Percentiles rank a stretch among this genome's conserved stretches.
These are phyloP conservation scores for Micoletzkya japonica DNA, from an alignment of 2,888 invertebrate genomes.

Conservation along the genomic window DNA sequence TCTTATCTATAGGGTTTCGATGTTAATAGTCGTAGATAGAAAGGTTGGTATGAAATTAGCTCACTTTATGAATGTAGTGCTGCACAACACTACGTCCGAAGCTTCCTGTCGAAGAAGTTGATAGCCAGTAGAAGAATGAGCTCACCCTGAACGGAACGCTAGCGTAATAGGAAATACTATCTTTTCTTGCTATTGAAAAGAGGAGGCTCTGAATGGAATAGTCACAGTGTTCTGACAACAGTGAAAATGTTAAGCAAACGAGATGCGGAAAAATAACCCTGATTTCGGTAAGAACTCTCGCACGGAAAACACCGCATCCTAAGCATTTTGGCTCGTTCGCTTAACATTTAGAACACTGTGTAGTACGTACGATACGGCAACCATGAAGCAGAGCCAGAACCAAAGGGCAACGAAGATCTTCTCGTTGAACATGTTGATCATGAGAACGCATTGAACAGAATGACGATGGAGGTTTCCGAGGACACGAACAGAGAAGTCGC, in stretches of 20 bases:
- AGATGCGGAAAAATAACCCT: no score
- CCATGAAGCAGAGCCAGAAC: constrained; percentile 61
- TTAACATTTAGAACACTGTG: no score
- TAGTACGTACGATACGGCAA: constrained; percentile 37
- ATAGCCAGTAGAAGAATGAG: constrained; percentile 50
- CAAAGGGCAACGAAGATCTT: constrained; percentile 62
- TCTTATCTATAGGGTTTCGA: background rate
- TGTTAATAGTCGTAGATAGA: no score
- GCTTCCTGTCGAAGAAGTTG: constrained; percentile 34
- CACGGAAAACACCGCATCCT: no score
- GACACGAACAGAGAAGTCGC: constrained; percentile 61
- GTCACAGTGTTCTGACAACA: no score
- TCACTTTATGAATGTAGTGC: constrained; percentile 49
- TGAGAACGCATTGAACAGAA: constrained; percentile 62
- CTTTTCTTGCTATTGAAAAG: background rate
- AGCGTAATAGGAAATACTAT: background rate
- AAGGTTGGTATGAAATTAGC: no score
- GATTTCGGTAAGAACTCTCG: no score
- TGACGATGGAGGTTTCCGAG: constrained; percentile 62
- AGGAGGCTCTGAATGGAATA: background rate
- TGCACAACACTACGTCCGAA: constrained; percentile 37
- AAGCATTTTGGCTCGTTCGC: no score
- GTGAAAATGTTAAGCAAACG: no score
- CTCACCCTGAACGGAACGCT: constrained; percentile 35
- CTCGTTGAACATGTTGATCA: constrained; percentile 61